Conservation (phyloP, 2,797 vertebrate species). For the Hylomyscus alleni region DNA sequence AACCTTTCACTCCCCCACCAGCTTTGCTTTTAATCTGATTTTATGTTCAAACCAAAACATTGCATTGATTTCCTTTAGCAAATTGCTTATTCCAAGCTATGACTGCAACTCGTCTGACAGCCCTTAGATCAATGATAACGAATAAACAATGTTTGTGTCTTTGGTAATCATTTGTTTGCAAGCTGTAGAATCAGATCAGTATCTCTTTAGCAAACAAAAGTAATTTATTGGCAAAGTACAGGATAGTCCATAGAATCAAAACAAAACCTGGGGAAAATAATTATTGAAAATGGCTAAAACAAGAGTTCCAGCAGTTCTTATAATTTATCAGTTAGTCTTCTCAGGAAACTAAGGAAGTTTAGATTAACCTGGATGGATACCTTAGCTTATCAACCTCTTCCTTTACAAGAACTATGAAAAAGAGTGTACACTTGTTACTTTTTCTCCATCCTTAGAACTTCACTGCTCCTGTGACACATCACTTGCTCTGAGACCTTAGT, state of each 20-base stretch:
- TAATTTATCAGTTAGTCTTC: slow-evolving; percentile 17
- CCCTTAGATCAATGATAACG: slow-evolving; percentile 74
- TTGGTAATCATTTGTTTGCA: slow-evolving; percentile 74
- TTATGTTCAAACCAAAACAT: slow-evolving; percentile 69
- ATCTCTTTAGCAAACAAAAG: slow-evolving; percentile 66
- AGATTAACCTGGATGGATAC: background rate
- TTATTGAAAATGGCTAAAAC: background rate
- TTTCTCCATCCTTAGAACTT: background rate
- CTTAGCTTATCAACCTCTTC: background rate
- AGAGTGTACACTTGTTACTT: background rate
- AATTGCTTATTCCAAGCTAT: slow-evolving; percentile 66
- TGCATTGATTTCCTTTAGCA: slow-evolving; percentile 75
- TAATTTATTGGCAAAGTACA: slow-evolving; percentile 62
- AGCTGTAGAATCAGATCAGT: slow-evolving; percentile 60
- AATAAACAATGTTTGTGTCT: slow-evolving; percentile 66
- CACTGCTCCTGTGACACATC: background rate
- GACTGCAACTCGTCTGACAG: slow-evolving; percentile 57
- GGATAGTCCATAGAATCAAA: slow-evolving; percentile 41
- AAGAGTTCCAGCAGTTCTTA: background rate
- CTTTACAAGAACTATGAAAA: background rate
- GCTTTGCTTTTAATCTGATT: slow-evolving; percentile 73
- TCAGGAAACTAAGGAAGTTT: background rate
- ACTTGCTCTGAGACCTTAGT: background rate
- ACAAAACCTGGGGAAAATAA: slow-evolving; percentile 4
- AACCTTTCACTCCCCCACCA: slow-evolving; percentile 37